Evolutionary conservation across 92 coral and sea anemone genomes (phyloP).

Genomic region (Epizoanthus scotinus): DNA sequence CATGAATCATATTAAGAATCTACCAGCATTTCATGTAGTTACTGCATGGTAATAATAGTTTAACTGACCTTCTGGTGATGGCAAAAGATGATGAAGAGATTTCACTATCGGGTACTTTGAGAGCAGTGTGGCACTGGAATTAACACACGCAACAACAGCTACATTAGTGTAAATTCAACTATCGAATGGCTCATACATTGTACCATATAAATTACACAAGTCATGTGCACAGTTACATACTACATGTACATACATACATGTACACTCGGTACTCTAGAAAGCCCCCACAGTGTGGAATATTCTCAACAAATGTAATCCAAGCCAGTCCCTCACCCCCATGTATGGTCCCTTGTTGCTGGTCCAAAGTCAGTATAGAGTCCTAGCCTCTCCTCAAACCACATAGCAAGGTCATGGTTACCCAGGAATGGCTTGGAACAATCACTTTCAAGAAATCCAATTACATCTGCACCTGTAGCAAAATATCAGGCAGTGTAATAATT

Average conservation of each 20-base stretch:
- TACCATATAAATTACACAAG: too few relatives aligned
- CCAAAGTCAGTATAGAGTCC: conserved; percentile 96
- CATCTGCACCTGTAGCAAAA: conserved; percentile 82
- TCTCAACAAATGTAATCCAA: neutral
- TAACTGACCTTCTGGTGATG: conserved; percentile 88
- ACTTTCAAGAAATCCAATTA: conserved; percentile 95
- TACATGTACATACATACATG: too few relatives aligned
- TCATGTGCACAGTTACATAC: too few relatives aligned
- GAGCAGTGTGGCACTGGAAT: conserved; percentile 77
- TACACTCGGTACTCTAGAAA: too few relatives aligned
- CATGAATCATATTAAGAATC: neutral
- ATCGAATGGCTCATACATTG: too few relatives aligned
- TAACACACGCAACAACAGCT: neutral
- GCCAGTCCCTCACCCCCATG: conserved; percentile 90
- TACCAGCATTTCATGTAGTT: too few relatives aligned
- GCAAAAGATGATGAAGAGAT: conserved; percentile 87
- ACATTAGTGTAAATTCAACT: too few relatives aligned
- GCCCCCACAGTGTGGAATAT: too few relatives aligned
- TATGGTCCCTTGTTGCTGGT: conserved; percentile 96
- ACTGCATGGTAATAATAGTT: too few relatives aligned
- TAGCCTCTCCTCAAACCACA: conserved; percentile 95
- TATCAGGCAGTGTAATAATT: too few relatives aligned
- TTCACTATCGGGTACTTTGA: conserved; percentile 95
- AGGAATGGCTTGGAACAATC: conserved; percentile 92
- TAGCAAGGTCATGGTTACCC: conserved; percentile 91